These are phyloP conservation scores for Folsomia candida DNA, from an alignment of 2,888 invertebrate species.

Conservation along the genomic window DNA sequence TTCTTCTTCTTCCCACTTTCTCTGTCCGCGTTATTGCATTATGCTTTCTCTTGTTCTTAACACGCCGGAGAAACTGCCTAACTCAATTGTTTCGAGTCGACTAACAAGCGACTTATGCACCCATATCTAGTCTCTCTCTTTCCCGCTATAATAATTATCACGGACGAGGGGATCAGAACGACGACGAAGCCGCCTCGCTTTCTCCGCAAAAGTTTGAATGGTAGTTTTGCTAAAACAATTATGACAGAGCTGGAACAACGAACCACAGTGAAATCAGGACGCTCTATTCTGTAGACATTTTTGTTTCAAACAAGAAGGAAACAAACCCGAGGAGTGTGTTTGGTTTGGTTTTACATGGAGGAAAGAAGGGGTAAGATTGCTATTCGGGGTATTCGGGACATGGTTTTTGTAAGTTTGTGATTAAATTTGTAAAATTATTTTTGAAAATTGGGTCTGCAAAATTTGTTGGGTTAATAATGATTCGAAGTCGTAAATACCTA, in stretches of 20 bases:
- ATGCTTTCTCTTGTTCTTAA: not conserved
- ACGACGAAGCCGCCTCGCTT: not conserved
- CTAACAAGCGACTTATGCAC: not conserved
- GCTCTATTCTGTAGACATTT: too few species aligned
- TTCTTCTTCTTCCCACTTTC: not conserved
- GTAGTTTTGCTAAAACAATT: not conserved
- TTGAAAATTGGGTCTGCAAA: too few species aligned
- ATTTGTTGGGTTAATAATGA: too few species aligned
- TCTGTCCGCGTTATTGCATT: not conserved
- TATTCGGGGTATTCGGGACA: too few species aligned
- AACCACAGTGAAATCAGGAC: not conserved
- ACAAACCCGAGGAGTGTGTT: too few species aligned
- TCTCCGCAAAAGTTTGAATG: not conserved
- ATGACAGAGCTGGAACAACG: not conserved
- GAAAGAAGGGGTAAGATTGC: too few species aligned
- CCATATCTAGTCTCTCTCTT: not conserved
- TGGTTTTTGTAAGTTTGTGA: too few species aligned
- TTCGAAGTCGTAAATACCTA: too few species aligned
- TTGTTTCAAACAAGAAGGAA: too few species aligned
- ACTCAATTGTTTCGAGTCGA: not conserved
- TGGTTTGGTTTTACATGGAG: too few species aligned
- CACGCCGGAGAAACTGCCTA: not conserved
- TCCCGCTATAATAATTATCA: not conserved
- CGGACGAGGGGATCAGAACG: not conserved
- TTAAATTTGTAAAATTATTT: too few species aligned